phyloP scores from a whole-genome alignment of 2,888 invertebrate genomes.

The Geotrupes spiniger region DNA sequence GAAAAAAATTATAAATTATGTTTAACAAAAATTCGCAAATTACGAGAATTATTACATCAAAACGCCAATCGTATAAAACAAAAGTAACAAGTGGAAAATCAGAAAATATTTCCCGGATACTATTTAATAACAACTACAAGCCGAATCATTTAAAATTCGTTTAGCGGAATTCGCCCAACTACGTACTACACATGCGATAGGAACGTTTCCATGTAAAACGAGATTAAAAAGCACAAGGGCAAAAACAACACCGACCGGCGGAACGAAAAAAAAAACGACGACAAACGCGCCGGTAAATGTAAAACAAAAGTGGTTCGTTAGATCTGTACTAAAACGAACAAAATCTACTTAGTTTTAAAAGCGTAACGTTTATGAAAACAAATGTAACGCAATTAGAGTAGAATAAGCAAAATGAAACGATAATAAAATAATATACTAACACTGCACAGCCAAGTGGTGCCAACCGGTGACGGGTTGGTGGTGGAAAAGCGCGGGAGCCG shows the following conservation, averaged over 20 bases:
- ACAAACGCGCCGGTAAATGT: slow-evolving; percentile 18
- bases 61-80: too few relatives aligned
- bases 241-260: neutral
- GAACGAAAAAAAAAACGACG: too few relatives aligned
- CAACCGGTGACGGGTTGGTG: slow-evolving; percentile 55
- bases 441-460: slow-evolving; percentile 64
- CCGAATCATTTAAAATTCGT: too few relatives aligned
- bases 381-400: slow-evolving; percentile 42
- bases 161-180: too few relatives aligned
- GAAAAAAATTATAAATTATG: too few relatives aligned
- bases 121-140: too few relatives aligned
- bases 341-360: slow-evolving; percentile 45
- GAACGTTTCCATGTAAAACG: slow-evolving; percentile 17
- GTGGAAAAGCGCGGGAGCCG: slow-evolving; percentile 53
- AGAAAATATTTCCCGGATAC: too few relatives aligned
- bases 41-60: too few relatives aligned
- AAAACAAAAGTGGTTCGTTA: slow-evolving; percentile 34
- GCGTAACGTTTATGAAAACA: slow-evolving; percentile 44
- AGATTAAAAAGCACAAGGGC: slow-evolving; percentile 19
- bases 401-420: slow-evolving; percentile 38
- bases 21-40: too few relatives aligned
- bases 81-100: too few relatives aligned
- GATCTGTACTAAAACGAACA: slow-evolving; percentile 37
- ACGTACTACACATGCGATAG: neutral
- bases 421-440: slow-evolving; percentile 58